These are phyloP conservation scores for Aphelenchoides fujianensis DNA, from an alignment of 1,140 invertebrate genomes.

Conservation along the genomic window DNA sequence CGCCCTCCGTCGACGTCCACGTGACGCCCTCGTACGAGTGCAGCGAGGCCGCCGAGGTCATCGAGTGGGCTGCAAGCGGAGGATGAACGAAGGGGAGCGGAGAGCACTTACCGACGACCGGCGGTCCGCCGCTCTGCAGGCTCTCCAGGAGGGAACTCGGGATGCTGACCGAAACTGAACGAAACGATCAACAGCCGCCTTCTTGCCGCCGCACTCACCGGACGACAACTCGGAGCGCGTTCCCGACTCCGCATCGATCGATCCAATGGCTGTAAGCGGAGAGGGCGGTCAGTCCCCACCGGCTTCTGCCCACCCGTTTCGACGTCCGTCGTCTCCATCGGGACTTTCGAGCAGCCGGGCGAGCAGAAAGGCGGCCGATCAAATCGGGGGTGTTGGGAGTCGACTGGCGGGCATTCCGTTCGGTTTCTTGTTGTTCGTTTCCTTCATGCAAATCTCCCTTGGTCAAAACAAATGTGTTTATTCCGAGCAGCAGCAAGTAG, in stretches of 20 bases:
- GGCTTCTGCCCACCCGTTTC: no score
- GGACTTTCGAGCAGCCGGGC: no score
- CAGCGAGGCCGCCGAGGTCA: background rate
- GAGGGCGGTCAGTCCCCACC: no score
- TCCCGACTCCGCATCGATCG: background rate
- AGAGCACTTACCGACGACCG: background rate
- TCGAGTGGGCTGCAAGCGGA: background rate
- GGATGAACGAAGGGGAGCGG: background rate
- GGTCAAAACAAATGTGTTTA: no score
- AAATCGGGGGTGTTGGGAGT: no score
- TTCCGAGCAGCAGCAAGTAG: no score
- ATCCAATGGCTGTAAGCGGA: background rate
- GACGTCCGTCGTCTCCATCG: no score
- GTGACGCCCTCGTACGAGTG: background rate
- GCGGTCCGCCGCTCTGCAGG: background rate
- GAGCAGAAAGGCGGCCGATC: no score
- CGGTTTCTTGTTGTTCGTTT: no score
- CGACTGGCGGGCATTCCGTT: no score
- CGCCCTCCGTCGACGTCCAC: background rate
- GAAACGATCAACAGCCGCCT: background rate
- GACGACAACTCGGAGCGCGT: background rate
- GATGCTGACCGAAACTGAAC: background rate
- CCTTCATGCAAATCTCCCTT: no score
- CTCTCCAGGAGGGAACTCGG: background rate
- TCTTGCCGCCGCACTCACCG: background rate